Conservation (phyloP, 2,797 vertebrate species). For the Rhynchonycteris naso region DNA sequence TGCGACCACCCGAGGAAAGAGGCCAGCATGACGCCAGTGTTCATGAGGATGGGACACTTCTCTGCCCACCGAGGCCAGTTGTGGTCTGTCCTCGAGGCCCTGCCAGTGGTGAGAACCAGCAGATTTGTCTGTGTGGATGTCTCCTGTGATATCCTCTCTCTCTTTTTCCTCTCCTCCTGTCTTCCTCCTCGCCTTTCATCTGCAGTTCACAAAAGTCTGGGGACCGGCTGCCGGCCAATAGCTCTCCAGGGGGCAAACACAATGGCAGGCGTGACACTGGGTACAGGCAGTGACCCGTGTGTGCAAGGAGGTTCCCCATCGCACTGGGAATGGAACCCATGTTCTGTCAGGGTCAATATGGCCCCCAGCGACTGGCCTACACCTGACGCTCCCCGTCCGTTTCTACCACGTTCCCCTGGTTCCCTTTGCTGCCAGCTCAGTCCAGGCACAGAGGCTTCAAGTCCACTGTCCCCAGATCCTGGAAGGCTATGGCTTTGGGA, state of each 20-base stretch:
- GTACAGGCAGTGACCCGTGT: too few species aligned
- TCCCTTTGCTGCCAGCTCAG: rapidly evolving
- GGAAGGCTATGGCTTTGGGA: not conserved
- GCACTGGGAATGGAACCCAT: not conserved
- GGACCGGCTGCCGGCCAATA: not conserved
- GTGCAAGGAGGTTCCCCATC: not conserved
- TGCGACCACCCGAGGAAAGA: conserved; percentile 66
- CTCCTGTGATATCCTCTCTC: not conserved
- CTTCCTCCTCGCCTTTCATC: not conserved
- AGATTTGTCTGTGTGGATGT: not conserved
- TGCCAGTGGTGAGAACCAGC: not conserved
- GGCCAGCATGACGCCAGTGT: conserved; percentile 23
- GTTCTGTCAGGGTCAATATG: not conserved
- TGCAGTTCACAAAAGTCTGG: not conserved
- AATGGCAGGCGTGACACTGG: not conserved
- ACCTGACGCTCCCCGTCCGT: rapidly evolving
- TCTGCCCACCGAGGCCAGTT: not conserved
- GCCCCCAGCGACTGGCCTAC: not conserved
- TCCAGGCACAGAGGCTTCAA: not conserved
- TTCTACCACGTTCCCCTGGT: not conserved
- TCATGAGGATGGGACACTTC: not conserved
- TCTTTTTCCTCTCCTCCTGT: too few species aligned
- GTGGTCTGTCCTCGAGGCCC: not conserved
- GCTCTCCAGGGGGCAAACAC: not conserved
- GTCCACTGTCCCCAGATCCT: rapidly evolving